Evolutionary conservation across 2,888 invertebrate genomes (phyloP), one percentile per base, ranked within the genome.

Genomic region (Conchocele bisecta): DNA sequence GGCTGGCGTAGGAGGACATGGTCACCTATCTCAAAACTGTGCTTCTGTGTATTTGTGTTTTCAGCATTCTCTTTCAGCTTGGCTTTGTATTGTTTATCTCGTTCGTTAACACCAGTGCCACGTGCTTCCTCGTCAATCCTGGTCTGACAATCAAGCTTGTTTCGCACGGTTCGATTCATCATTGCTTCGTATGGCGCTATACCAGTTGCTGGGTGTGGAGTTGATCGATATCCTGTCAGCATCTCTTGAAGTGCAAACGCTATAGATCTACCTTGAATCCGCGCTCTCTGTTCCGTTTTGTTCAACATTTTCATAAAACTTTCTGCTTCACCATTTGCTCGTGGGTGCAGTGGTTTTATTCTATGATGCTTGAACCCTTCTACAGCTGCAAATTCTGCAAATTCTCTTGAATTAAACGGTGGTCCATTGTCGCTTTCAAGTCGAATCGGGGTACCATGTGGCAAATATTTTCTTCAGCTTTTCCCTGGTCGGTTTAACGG

Each of bases 211-310:
- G 44, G 44, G 28, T 44, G 44, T 7, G 44, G 42, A 7, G 42
- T 41, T 7, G 42, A 41, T 5, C 42, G 42, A 22, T 41, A 41
- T 20, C 42, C 42, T 9, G 42, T 41, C 42, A 41, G 15, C 22
- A 41, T 7, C 15, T 41, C 42, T 41, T 41, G 42, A 9, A 41
- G n/a, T 5, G 42, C 42, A 7, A 41, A 7, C 6, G n/a, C 5
- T 22, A 15, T 22, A 17, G 42, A n/a, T 20, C 28, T 44, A 20
- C 28, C 28, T 44, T 44, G 24, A 24, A 20, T 11, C 24, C 44
- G 44, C 24, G 44, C 11, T n/a, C 44, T 20, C n/a, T 44, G 44
- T 44, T 44, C 44, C 22, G 44, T 44, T 44, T 41, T 41, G 15
- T 41, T 41, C 42, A 41, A 15, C 15, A 41, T 7, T 15, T 41